Evolutionary conservation across 2,888 invertebrate genomes (phyloP).

Genomic region (Spodoptera exigua): DNA sequence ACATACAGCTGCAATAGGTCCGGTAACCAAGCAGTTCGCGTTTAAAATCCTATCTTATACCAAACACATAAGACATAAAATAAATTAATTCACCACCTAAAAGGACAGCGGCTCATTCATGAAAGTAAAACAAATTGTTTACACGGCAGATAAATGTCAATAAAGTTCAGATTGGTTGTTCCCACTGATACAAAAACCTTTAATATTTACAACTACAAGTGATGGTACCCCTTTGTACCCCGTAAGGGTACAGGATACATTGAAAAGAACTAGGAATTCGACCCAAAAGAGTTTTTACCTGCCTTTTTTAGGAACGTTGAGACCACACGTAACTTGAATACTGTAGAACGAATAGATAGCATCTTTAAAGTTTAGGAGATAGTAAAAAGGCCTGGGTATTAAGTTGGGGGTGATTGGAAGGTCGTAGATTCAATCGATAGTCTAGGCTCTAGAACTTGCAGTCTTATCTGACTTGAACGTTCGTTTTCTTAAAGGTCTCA

Average conservation of each 20-base stretch:
- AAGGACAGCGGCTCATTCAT: slow-evolving; percentile 60
- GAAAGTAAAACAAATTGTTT: slow-evolving; percentile 68
- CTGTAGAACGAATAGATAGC: slow-evolving; percentile 3
- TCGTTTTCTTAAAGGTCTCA: too few species aligned
- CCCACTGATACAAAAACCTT: slow-evolving; percentile 34
- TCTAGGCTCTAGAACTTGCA: slow-evolving; percentile 8
- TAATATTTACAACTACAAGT: slow-evolving; percentile 55
- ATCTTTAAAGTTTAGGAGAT: slow-evolving; percentile 1
- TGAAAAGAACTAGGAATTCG: slow-evolving; percentile 27
- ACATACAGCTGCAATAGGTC: slow-evolving; percentile 62
- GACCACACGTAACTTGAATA: slow-evolving; percentile 7
- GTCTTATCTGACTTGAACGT: background rate
- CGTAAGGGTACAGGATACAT: slow-evolving; percentile 29
- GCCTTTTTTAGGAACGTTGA: slow-evolving; percentile 13
- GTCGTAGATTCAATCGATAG: slow-evolving; percentile 40
- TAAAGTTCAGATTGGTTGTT: slow-evolving; percentile 62
- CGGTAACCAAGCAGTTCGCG: slow-evolving; percentile 20
- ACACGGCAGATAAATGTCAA: slow-evolving; percentile 64
- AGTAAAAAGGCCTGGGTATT: slow-evolving; percentile 1
- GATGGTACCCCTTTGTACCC: slow-evolving; percentile 44
- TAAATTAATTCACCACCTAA: slow-evolving; percentile 30
- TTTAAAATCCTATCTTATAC: slow-evolving; percentile 41
- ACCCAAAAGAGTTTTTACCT: slow-evolving; percentile 23
- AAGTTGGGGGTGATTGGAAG: slow-evolving; percentile 26
- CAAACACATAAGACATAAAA: slow-evolving; percentile 52